These are phyloP conservation scores for Porites rus DNA, from an alignment of 92 coral and sea anemone species.

Conservation along the genomic window DNA sequence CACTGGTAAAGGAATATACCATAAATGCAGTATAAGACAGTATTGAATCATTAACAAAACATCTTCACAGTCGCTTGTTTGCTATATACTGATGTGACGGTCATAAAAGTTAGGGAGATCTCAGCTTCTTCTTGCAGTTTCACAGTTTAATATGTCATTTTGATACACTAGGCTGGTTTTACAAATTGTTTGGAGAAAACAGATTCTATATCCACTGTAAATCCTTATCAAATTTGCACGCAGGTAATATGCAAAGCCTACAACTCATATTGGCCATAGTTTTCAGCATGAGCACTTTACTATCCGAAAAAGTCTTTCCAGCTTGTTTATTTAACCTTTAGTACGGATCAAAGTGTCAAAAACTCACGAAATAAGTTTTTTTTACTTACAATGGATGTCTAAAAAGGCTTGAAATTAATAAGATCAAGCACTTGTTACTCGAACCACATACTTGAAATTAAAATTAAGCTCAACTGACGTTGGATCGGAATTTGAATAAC, in stretches of 20 bases:
- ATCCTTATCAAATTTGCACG: not conserved
- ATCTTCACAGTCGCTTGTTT: too few relatives aligned
- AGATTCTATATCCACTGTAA: not conserved
- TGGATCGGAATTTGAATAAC: not conserved
- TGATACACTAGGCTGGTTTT: too few relatives aligned
- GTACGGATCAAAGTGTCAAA: not conserved
- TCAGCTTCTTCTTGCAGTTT: too few relatives aligned
- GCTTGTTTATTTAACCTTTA: not conserved
- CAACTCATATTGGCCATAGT: conserved; percentile 5
- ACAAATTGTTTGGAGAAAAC: not conserved
- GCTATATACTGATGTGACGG: too few relatives aligned
- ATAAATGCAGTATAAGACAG: too few relatives aligned
- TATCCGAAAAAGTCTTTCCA: not conserved
- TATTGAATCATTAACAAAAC: too few relatives aligned
- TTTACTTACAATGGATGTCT: not conserved
- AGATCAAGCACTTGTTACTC: not conserved
- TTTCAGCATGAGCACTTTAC: too few relatives aligned
- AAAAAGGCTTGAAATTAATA: not conserved
- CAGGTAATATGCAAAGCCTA: not conserved
- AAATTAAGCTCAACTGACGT: not conserved
- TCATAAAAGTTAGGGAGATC: too few relatives aligned
- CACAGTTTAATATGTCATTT: too few relatives aligned
- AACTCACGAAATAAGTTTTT: not conserved
- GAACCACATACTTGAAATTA: not conserved
- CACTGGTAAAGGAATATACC: too few relatives aligned